phyloP scores from a whole-genome alignment of 2,113 vertebrate genomes.

The Hemibagrus wyckioides region DNA sequence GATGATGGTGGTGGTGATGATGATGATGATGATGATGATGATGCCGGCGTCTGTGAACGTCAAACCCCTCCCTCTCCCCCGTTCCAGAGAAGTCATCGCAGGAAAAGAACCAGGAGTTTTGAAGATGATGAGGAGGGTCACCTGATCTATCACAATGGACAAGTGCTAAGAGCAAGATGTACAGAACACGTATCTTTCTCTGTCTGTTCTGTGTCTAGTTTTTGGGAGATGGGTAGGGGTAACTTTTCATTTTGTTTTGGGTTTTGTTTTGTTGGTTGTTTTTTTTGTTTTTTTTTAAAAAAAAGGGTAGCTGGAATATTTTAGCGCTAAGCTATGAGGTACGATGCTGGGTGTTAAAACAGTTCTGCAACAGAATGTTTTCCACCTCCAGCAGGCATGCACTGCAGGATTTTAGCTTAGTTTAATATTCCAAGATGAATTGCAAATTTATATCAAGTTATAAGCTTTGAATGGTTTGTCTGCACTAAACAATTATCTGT shows the following conservation, averaged over 20 bases:
- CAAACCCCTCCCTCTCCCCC: neutral
- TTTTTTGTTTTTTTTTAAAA: neutral
- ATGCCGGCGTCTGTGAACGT: constrained; percentile 38
- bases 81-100: constrained; percentile 74
- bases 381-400: neutral
- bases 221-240: constrained; percentile 57
- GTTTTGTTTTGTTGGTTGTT: neutral
- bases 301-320: constrained; percentile 33
- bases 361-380: neutral
- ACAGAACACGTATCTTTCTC: constrained; percentile 69
- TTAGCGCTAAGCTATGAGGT: constrained; percentile 16
- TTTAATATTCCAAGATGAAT: neutral
- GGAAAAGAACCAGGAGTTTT: constrained; percentile 77
- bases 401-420: neutral
- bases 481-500: neutral
- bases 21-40: neutral
- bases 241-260: neutral
- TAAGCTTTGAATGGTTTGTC: neutral
- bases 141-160: constrained; percentile 88
- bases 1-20: constrained; percentile 50
- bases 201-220: constrained; percentile 71
- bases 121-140: constrained; percentile 91
- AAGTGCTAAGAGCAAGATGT: constrained; percentile 88
- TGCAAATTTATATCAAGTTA: neutral
- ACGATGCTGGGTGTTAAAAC: constrained; percentile 14